phyloP scores from a whole-genome alignment of 2,888 invertebrate genomes.

The Nephrocerus scutellatus region DNA sequence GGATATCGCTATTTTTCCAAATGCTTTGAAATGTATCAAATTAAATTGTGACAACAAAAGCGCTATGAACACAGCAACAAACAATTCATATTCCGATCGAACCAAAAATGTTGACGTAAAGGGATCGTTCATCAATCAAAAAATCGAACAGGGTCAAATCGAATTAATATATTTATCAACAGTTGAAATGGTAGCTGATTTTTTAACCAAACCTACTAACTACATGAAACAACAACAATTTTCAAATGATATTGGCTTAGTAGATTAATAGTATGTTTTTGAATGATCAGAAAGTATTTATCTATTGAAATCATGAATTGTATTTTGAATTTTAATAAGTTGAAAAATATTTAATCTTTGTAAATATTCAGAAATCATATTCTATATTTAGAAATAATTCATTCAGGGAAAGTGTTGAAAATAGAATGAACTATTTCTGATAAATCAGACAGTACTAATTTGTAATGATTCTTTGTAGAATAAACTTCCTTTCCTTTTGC shows the following conservation, averaged over 20 bases:
- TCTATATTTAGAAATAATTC: too few species aligned
- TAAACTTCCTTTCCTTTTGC: too few species aligned
- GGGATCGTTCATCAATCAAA: constrained; percentile 6
- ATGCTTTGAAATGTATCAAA: constrained; percentile 1
- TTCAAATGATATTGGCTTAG: neutral
- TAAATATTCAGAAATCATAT: too few species aligned
- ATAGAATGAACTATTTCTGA: too few species aligned
- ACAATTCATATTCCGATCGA: constrained; percentile 8
- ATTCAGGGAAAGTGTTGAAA: too few species aligned
- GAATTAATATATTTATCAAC: neutral
- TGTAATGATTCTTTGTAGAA: too few species aligned
- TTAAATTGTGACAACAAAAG: constrained; percentile 14
- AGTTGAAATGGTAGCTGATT: neutral
- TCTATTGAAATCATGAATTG: too few species aligned
- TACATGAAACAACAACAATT: neutral
- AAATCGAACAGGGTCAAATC: constrained; percentile 1
- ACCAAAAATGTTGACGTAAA: constrained; percentile 13
- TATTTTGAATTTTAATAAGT: too few species aligned
- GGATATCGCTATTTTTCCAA: constrained; percentile 5
- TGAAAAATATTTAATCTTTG: too few species aligned
- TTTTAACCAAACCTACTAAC: neutral
- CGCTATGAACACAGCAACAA: constrained; percentile 10
- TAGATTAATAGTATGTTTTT: too few species aligned
- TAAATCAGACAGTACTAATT: too few species aligned
- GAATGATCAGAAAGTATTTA: too few species aligned